Percentiles rank a stretch among this genome's conserved stretches.
These are phyloP conservation scores for Tokudaia muenninki DNA, from an alignment of 2,797 vertebrate genomes.

Conservation along the genomic window DNA sequence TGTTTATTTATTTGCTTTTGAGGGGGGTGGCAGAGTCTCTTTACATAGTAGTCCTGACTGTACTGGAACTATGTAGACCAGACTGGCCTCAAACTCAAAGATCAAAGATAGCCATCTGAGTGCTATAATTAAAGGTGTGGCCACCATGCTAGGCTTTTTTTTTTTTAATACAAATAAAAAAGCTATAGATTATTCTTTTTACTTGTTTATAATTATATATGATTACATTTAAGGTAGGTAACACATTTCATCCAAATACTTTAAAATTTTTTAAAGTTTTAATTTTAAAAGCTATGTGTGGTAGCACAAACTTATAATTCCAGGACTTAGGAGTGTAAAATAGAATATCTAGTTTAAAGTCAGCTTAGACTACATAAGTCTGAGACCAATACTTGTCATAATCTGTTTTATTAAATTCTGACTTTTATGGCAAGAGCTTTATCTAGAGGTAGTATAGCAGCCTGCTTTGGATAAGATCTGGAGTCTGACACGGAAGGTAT, in stretches of 20 bases:
- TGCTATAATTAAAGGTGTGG: not conserved
- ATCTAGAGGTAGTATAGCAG: not conserved
- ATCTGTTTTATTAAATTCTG: slow-evolving; percentile 45
- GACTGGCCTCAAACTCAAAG: not conserved
- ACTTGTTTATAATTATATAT: slow-evolving; percentile 36
- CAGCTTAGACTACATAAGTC: not conserved
- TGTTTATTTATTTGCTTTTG: not conserved
- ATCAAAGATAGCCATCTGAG: not conserved
- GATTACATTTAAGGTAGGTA: slow-evolving; percentile 38
- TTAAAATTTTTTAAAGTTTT: slow-evolving; percentile 19
- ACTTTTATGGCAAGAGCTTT: slow-evolving; percentile 45
- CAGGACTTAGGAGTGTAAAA: not conserved
- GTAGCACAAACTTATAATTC: not conserved
- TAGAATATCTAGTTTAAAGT: not conserved
- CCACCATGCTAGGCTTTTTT: not conserved
- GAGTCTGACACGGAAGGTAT: not conserved
- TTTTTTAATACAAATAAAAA: not conserved
- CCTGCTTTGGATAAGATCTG: not conserved
- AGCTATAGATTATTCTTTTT: slow-evolving; percentile 42
- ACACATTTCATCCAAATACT: slow-evolving; percentile 52
- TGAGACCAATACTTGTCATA: not conserved
- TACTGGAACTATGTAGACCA: not conserved
- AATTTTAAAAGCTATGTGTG: not conserved
- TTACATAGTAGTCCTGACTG: not conserved
- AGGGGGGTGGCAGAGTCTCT: not conserved